Evolutionary conservation across 1,140 invertebrate species (phyloP), one percentile per base, ranked within the genome.

Genomic region (Globodera ellingtonae): DNA sequence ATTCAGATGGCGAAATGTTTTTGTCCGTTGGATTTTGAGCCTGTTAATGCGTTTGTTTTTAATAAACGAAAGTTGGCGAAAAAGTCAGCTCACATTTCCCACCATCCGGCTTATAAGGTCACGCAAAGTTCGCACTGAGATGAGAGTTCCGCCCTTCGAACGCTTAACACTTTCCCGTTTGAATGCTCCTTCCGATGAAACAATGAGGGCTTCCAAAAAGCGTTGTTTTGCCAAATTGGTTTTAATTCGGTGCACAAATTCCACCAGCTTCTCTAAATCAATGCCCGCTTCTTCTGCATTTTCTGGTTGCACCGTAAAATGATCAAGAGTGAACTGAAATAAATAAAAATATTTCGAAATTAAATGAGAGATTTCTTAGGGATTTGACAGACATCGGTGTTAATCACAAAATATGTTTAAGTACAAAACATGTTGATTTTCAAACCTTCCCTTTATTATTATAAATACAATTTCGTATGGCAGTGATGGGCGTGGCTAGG

Each of bases 231-330:
- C 78, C 8, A 66, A 10, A 18, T 47, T 65, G 46, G 81, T 82
- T 67, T 81, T 83, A 35, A 82, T 50, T 65, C 50, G 59, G 10
- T 46, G 8, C 44, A 56, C 52, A 21, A 82, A 82, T 24, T 50
- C 56, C 21, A 71, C n/a, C 69, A 70, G 67, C 52, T 82, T 81
- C n/a, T 82, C 79, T 7, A 82, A 44, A 35, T 82, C 79, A 52
- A 82, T 48, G 13, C 15, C 59, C 69, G 21, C 46, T 35, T 35
- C 48, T 18, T 52, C 62, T 5, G n/a, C 18, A 44, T 52, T 50
- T 59, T 21, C 21, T 47, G 67, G 10, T 44, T 44, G 8, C 13
- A 44, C 18, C 35, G n/a, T 66, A 75, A 75, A 62, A 75, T 75
- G 73, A 10, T 75, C 48, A 10, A 75, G 46, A 62, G 24, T 76